phyloP scores from a whole-genome alignment of 2,888 invertebrate genomes.

The Ectobius pallidus region DNA sequence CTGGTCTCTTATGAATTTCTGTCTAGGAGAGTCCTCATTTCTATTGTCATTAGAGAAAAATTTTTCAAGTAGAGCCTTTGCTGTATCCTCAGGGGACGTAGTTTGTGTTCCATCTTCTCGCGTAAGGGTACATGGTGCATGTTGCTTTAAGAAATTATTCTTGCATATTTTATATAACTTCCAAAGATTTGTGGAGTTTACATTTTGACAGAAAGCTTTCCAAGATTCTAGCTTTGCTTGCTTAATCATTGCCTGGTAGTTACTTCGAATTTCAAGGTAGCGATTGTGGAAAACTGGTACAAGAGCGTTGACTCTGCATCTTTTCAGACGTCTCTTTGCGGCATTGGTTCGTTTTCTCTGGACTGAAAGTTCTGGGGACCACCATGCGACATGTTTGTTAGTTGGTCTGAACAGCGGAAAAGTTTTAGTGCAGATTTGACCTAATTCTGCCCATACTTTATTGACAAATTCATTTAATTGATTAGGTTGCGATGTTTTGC shows the following conservation, averaged over 20 bases:
- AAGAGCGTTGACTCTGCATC: neutral
- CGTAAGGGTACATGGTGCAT: neutral
- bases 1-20: neutral
- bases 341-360: neutral
- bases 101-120: neutral
- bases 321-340: neutral
- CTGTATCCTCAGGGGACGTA: neutral
- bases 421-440: too few relatives aligned
- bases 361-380: neutral
- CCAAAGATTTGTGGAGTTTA: neutral
- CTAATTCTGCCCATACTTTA: neutral
- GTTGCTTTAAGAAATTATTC: neutral
- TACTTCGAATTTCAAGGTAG: neutral
- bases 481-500: neutral
- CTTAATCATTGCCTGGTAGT: neutral
- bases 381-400: neutral
- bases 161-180: neutral
- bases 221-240: neutral
- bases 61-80: neutral
- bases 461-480: too few relatives aligned
- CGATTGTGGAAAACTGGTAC: neutral
- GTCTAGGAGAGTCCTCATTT: neutral
- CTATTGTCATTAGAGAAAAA: neutral
- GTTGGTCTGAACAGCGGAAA: neutral
- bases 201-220: constrained; percentile 5